Conservation (phyloP, 2,888 invertebrate genomes). For the Camponotus fellah region DNA sequence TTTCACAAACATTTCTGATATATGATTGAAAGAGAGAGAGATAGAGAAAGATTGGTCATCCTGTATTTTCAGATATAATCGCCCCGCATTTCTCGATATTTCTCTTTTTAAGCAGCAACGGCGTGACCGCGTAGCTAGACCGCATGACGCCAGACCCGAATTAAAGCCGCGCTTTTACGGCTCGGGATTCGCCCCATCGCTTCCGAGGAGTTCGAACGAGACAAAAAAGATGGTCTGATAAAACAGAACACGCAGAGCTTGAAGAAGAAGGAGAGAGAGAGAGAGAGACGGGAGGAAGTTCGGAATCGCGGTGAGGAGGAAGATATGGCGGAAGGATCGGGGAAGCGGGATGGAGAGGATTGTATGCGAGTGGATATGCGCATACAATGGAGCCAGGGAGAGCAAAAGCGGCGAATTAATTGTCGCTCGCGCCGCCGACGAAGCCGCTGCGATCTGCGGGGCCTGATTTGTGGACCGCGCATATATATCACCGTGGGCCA, state of each 20-base stretch:
- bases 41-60: neutral
- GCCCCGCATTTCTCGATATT: conserved; percentile 49
- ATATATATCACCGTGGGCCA: conserved; percentile 51
- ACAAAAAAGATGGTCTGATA: conserved; percentile 72
- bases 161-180: conserved; percentile 72
- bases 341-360: conserved; percentile 53
- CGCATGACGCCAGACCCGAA: conserved; percentile 80
- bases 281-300: conserved; percentile 32
- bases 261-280: conserved; percentile 55
- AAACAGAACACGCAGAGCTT: conserved; percentile 69
- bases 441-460: conserved; percentile 74
- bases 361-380: conserved; percentile 60
- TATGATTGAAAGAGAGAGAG: neutral
- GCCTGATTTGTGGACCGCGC: conserved; percentile 82
- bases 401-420: conserved; percentile 84
- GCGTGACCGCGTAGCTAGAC: conserved; percentile 72
- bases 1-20: neutral
- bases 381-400: conserved; percentile 70
- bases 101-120: conserved; percentile 60
- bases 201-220: conserved; percentile 60
- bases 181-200: neutral
- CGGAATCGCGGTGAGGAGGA: conserved; percentile 49
- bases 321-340: conserved; percentile 39
- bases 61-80: conserved; percentile 31
- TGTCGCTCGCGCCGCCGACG: conserved; percentile 83